These are phyloP conservation scores for Phrynosoma blainvillii DNA, from an alignment of 2,113 vertebrate species.

Conservation along the genomic window DNA sequence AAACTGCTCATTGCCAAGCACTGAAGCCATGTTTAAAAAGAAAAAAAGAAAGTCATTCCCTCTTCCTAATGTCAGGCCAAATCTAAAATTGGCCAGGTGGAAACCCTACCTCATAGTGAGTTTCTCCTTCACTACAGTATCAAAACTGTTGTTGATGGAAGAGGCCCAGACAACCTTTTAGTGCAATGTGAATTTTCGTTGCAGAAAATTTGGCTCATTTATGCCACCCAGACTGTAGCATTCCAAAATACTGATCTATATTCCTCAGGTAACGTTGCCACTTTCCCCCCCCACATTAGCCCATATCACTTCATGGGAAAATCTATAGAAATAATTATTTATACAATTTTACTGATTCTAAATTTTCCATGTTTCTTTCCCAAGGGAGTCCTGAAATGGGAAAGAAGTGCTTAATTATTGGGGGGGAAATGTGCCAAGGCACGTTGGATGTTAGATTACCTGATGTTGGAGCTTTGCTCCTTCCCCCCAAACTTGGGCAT, in stretches of 20 bases:
- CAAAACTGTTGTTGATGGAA: background rate
- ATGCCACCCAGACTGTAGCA: background rate
- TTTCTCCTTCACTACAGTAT: background rate
- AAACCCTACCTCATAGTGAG: slow-evolving; percentile 17
- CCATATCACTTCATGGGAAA: background rate
- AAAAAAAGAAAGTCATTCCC: slow-evolving; percentile 7
- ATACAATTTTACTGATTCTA: background rate
- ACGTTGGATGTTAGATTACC: slow-evolving; percentile 1
- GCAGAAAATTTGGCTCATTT: slow-evolving; percentile 5
- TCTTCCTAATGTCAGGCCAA: slow-evolving; percentile 11
- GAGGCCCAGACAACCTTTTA: background rate
- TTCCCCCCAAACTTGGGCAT: background rate
- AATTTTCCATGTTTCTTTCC: background rate
- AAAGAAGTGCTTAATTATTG: background rate
- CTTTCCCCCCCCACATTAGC: background rate
- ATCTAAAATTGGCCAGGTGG: slow-evolving; percentile 15
- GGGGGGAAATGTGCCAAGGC: background rate
- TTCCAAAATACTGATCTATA: background rate
- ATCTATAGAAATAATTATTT: slow-evolving; percentile 11
- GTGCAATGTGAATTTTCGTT: slow-evolving; percentile 9
- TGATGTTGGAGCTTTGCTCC: background rate
- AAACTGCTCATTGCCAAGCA: slow-evolving; percentile 22
- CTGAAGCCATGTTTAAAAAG: background rate
- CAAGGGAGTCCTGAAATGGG: background rate
- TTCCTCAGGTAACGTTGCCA: background rate